Evolutionary conservation across 2,113 vertebrate species (phyloP).

Genomic region (Rhea pennata): DNA sequence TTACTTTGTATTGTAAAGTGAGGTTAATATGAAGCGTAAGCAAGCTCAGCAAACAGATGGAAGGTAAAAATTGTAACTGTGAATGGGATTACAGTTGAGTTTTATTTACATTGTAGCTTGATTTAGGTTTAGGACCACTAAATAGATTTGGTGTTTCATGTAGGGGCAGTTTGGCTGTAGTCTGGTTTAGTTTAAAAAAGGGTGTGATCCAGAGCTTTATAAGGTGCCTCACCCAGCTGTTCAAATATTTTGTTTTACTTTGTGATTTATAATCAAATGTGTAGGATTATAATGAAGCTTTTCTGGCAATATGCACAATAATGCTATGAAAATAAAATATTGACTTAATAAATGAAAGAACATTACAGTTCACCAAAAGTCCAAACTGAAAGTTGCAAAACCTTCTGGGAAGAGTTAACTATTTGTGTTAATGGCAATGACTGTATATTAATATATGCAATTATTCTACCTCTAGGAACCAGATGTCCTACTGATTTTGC

Average conservation of each 20-base stretch:
- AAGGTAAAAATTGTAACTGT: slow-evolving; percentile 47
- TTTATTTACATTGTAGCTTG: slow-evolving; percentile 57
- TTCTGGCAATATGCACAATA: slow-evolving; percentile 71
- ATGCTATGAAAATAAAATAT: slow-evolving; percentile 75
- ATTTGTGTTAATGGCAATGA: slow-evolving; percentile 42
- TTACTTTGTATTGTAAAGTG: slow-evolving; percentile 1
- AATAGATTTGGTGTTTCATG: slow-evolving; percentile 55
- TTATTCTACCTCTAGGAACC: slow-evolving; percentile 82
- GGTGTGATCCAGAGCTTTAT: slow-evolving; percentile 72
- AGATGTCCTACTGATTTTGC: slow-evolving; percentile 97
- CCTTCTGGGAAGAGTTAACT: slow-evolving; percentile 34
- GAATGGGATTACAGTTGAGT: slow-evolving; percentile 63
- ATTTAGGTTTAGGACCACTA: slow-evolving; percentile 60
- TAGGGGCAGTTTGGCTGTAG: slow-evolving; percentile 43
- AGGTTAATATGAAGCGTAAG: slow-evolving; percentile 26
- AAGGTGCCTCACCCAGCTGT: slow-evolving; percentile 77
- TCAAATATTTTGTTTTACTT: slow-evolving; percentile 81
- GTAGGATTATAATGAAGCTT: slow-evolving; percentile 74
- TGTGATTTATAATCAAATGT: slow-evolving; percentile 75
- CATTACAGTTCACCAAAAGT: slow-evolving; percentile 70
- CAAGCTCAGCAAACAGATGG: slow-evolving; percentile 59
- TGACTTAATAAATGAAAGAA: slow-evolving; percentile 72
- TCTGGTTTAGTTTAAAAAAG: slow-evolving; percentile 69
- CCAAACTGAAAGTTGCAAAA: slow-evolving; percentile 56
- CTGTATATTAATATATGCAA: background rate